Evolutionary conservation across 1,140 invertebrate genomes (phyloP), one percentile per base, ranked within the genome.

Genomic region (Ephestia elutella): DNA sequence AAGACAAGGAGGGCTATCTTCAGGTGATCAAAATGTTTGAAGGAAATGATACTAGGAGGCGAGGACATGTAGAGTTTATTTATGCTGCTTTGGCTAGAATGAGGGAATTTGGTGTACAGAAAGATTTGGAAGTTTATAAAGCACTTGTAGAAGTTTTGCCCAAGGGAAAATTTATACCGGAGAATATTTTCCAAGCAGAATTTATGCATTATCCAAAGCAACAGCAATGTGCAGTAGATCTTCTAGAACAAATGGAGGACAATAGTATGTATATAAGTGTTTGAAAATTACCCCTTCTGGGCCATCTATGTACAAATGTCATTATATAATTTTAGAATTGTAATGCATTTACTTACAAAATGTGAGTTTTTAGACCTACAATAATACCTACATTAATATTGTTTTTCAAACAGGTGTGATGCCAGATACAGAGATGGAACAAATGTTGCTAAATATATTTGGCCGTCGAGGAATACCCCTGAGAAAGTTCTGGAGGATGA

Each of bases 151-250:
- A 98, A 80, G 92, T 99, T 13, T 93, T 99, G 81, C 98, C 98
- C 0, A 97, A 98, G 87, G 97, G 94, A 49, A 94, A 93, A 81
- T 95, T 97, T 81, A 91, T 98, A 58, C 93, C 98, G 0, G 90
- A 78, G 28, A 98, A 95, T 86, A 81, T 93, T 17, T 93, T 95
- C 73, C 96, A 98, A 90, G 91, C 93, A 0, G 95, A 97, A 80
- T 95, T 98, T 67, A 92, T 94, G 91, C 96, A 98, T 85, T 98
- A 95, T 90, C 96, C 97, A 0, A 95, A 96, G 86, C 98, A 99
- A 70, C 98, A 99, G 77, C 92, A 96, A 56, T 97, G 96, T 87
- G 94, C 93, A 18, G 92, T 98, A 8, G 94, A 96, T 75, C 67
- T 99, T 48, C 84, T 99, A 10, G 92, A 94, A 68, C 92, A 96